Base-by-base conservation (phyloP, 1,140 invertebrate species). In the Caenorhabditis tropicalis region DNA sequence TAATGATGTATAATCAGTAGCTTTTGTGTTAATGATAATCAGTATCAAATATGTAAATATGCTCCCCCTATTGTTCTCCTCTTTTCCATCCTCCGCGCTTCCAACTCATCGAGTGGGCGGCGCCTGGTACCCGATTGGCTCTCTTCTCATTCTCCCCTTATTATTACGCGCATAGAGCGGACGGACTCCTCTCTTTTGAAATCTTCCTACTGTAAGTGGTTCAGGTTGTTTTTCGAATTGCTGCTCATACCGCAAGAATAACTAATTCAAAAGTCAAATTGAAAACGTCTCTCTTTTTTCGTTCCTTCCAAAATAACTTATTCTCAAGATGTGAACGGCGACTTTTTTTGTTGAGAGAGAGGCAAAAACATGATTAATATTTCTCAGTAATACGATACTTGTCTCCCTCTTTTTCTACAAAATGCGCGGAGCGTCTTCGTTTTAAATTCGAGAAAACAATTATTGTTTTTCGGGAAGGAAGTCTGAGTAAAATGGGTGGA, bases 321-420 rank as follows among this genome's bases (percentile, higher is more conserved):
- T 74, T 74, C 65, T 74, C 65, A 24, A 74, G 65, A 74, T 39
- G 65, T 74, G 65, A 74, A 74, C 65, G 58, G 29, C 33, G 33
- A 4, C 56, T 58, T 58, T 58, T 29, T 65, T 36, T 65, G 7
- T 51, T n/a, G 15, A n/a, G n/a, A n/a, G n/a, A 1, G 6, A 19
- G 15, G 21, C 4, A 43, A 74, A 74, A 74, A 74, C 65, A 74
- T 74, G 65, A 74, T 74, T 74, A 74, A 74, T 74, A 74, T 74
- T 74, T 74, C 65, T 74, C 65, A 36, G 65, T 74, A 74, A 74
- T 74, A 74, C 65, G 65, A 74, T 74, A 74, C 36, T 74, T 43
- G 65, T 74, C 33, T 74, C 65, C 43, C 19, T 16, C 9, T 65
- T 65, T 65, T 65, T 19, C 27, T 39, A 3, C 21, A 74, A 21